Evolutionary conservation across 2,113 vertebrate species (phyloP).

Genomic region (Picathartes gymnocephalus): DNA sequence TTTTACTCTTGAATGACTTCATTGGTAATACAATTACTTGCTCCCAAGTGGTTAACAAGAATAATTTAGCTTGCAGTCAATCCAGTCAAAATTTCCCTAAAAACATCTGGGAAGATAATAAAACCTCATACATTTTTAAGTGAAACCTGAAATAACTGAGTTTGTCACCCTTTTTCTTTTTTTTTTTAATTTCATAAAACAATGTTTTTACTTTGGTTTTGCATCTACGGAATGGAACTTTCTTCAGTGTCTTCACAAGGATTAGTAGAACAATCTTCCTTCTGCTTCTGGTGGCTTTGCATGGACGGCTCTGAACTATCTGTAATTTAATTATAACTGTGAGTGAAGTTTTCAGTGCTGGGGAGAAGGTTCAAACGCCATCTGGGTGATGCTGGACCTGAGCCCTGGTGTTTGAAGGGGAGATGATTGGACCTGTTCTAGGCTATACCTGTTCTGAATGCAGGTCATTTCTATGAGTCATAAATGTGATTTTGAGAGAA

Average conservation of each 20-base stretch:
- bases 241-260: neutral
- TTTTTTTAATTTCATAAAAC: neutral
- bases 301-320: neutral
- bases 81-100: neutral
- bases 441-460: neutral
- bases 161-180: neutral
- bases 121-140: neutral
- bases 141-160: neutral
- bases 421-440: rapidly evolving
- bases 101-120: neutral
- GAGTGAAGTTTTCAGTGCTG: neutral
- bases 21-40: neutral
- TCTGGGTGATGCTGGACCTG: neutral
- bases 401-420: neutral
- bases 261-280: neutral
- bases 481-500: neutral
- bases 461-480: neutral
- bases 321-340: neutral
- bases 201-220: neutral
- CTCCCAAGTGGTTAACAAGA: neutral
- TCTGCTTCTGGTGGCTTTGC: neutral
- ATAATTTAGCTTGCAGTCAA: neutral
- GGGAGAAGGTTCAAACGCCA: neutral
- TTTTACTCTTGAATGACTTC: neutral
- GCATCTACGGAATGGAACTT: neutral